Percentiles rank a stretch among this genome's conserved stretches.
phyloP scores from a whole-genome alignment of 2,113 vertebrate species.

The Crotalus horridus region DNA sequence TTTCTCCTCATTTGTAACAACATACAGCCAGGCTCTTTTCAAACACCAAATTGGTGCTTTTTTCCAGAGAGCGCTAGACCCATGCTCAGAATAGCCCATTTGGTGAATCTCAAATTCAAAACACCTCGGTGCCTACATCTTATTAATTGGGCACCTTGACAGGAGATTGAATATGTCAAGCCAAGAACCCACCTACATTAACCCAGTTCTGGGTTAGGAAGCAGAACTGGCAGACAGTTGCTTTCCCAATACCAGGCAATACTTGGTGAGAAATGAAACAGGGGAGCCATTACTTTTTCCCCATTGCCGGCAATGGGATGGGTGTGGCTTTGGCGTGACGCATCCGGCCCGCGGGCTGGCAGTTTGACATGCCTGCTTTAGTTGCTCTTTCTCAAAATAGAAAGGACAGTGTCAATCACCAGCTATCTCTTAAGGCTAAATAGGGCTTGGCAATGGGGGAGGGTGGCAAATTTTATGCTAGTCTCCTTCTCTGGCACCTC shows the following conservation, averaged over 20 bases:
- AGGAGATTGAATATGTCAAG: neutral
- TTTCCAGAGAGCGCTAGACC: neutral
- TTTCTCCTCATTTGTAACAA: neutral
- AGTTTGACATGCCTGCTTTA: too few relatives aligned
- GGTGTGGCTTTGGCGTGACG: too few relatives aligned
- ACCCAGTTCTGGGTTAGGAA: neutral
- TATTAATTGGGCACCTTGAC: neutral
- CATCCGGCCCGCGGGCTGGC: too few relatives aligned
- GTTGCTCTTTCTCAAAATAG: neutral
- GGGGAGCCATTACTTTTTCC: neutral
- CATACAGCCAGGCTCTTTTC: too few relatives aligned
- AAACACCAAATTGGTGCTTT: too few relatives aligned
- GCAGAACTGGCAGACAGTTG: neutral
- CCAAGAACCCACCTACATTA: neutral
- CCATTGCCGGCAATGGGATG: too few relatives aligned
- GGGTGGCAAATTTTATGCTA: neutral
- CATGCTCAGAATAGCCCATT: neutral
- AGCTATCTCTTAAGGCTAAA: neutral
- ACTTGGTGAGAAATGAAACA: neutral
- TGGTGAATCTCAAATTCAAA: neutral
- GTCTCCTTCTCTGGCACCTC: neutral
- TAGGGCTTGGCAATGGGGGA: neutral
- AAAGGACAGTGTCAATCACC: neutral
- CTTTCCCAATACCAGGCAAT: neutral
- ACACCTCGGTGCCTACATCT: neutral